Evolutionary conservation across 1,140 invertebrate species (phyloP).

Genomic region (Drosophila eugracilis): DNA sequence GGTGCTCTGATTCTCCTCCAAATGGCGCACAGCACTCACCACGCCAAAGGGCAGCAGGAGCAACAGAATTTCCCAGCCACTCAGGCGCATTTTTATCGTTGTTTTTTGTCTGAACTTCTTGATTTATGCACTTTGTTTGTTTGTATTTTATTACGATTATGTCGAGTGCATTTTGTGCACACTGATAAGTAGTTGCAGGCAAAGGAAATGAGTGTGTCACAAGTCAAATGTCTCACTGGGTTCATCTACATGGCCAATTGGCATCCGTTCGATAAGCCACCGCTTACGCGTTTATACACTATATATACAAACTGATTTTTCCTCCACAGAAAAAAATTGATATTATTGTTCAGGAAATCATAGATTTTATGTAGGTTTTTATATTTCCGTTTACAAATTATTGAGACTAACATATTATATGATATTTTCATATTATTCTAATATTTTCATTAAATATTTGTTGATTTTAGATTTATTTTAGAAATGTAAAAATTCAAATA

Average conservation of each 20-base stretch:
- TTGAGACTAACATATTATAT: no score
- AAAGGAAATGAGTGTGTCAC: constrained; percentile 46
- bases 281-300: constrained; percentile 18
- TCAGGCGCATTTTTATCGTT: constrained; percentile 52
- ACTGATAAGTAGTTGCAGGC: constrained; percentile 31
- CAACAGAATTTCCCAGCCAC: constrained; percentile 36
- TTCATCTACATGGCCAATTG: constrained; percentile 37
- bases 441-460: no score
- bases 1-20: constrained; percentile 51
- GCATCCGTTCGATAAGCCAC: constrained; percentile 33
- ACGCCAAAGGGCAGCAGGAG: constrained; percentile 32
- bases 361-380: no score
- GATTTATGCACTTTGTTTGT: constrained; percentile 26
- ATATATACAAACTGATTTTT: constrained; percentile 22
- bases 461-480: no score
- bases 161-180: constrained; percentile 51
- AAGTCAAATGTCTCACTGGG: constrained; percentile 33
- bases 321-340: constrained; percentile 23
- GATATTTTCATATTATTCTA: no score
- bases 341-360: no score
- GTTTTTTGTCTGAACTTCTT: constrained; percentile 19
- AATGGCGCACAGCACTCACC: constrained; percentile 35
- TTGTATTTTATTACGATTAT: constrained; percentile 17
- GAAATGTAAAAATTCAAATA: not conserved
- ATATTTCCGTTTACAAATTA: no score